Base-by-base conservation (phyloP, 1,140 invertebrate genomes). In the Phthorimaea operculella region DNA sequence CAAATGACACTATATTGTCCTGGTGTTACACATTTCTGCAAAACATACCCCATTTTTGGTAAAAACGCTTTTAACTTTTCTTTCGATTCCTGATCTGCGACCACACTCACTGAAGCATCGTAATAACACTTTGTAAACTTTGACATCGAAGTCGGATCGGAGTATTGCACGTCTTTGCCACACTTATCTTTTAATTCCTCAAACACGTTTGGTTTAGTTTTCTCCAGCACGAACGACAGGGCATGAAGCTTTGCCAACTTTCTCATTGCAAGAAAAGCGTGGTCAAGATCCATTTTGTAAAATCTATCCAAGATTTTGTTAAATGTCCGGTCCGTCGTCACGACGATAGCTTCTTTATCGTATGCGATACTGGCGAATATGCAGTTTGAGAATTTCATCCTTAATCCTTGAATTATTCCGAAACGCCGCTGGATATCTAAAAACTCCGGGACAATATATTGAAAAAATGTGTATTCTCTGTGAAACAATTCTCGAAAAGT, bases 181-280 rank as follows among this genome's bases (percentile, higher is more conserved):
- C 64, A 75, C 28, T 66, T 33, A 12, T 58, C 51, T 49, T 60
- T 68, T 54, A 78, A 67, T 15, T 68, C 52, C 33, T 70, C 52
- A 67, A 80, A 76, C 34, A 70, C 62, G 36, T 54, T 45, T 4
- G 73, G 69, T 53, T 71, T 62, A 4, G 58, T 52, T 47, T 66
- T 66, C 49, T 74, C 64, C 16, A 76, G 60, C 0, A 65, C 71
- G 57, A 82, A 84, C 6, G 76, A 82, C 18, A 83, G 60, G 10
- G 71, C 78, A 42, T 85, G 80, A 44, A 83, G 63, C 69, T 82
- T 83, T 1, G 75, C 83, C 49, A 84, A 63, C 59, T 77, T 70
- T 63, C 71, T 75, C 34, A 82, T 58, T 53, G 76, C 72, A 11
- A 83, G 51, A 1, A 60, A 62, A 5, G 70, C 68, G 52, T 83